These are phyloP conservation scores for Gadus macrocephalus DNA, from an alignment of 2,113 vertebrate genomes.

Conservation along the genomic window DNA sequence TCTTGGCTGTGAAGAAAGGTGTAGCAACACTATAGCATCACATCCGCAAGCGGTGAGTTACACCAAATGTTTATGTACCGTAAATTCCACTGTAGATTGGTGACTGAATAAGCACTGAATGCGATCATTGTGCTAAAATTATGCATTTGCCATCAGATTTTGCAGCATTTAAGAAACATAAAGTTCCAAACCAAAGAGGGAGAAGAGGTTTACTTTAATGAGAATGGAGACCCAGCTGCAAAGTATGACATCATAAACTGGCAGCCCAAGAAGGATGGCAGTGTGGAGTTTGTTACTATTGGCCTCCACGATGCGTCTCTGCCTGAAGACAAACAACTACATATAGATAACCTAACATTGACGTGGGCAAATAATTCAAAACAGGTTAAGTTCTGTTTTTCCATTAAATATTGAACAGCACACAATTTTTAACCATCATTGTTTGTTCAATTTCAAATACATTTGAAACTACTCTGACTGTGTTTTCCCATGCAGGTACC, in stretches of 20 bases:
- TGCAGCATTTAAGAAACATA: conserved; percentile 50
- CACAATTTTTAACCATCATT: not conserved
- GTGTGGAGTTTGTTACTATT: conserved; percentile 61
- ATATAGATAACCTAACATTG: conserved; percentile 47
- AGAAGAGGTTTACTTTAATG: conserved; percentile 65
- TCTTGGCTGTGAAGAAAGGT: conserved; percentile 54
- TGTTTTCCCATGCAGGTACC: conserved; percentile 48
- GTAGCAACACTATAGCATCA: conserved; percentile 33
- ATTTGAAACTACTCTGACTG: not conserved
- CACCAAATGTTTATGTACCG: not conserved
- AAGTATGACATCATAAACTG: conserved; percentile 73
- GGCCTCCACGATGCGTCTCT: conserved; percentile 64
- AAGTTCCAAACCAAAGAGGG: conserved; percentile 66
- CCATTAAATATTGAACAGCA: not conserved
- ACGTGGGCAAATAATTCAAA: conserved; percentile 53
- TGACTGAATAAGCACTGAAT: not conserved
- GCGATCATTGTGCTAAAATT: not conserved
- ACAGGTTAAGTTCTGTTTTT: conserved; percentile 29
- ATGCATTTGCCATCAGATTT: conserved; percentile 43
- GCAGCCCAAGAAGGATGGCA: conserved; percentile 47
- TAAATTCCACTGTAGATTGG: no score
- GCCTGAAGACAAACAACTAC: conserved; percentile 43
- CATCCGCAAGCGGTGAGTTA: conserved; percentile 51
- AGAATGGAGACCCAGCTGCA: conserved; percentile 63
- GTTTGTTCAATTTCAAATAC: not conserved